phyloP scores from a whole-genome alignment of 2,113 vertebrate species.

The Oncorhynchus mykiss region DNA sequence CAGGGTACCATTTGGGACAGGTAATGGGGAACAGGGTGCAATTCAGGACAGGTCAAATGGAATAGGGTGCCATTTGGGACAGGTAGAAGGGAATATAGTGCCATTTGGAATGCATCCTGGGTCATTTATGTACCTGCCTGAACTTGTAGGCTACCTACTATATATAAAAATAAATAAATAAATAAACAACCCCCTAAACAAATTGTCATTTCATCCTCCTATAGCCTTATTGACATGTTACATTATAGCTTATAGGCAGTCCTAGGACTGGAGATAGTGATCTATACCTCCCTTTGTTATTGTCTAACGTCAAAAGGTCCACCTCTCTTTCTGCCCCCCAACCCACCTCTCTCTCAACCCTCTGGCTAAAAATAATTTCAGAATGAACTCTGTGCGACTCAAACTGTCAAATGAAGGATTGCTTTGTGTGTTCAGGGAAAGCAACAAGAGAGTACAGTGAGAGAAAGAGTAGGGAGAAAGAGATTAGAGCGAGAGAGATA shows the following conservation, averaged over 20 bases:
- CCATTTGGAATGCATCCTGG: too few species aligned
- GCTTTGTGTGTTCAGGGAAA: constrained; percentile 32
- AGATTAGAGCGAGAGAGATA: not conserved
- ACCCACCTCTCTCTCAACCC: constrained; percentile 32
- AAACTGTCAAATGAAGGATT: constrained; percentile 45
- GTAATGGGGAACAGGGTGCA: fast-evolving
- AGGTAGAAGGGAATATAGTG: too few species aligned
- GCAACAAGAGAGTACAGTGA: constrained; percentile 12
- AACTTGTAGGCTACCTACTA: not conserved
- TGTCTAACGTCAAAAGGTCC: constrained; percentile 12
- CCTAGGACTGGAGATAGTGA: constrained; percentile 5
- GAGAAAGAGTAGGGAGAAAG: constrained; percentile 11
- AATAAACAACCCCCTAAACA: not conserved
- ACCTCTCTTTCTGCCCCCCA: not conserved
- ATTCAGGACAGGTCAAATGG: too few species aligned
- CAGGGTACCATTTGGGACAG: too few species aligned
- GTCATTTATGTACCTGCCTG: not conserved
- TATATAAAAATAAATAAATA: too few species aligned
- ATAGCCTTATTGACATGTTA: too few species aligned
- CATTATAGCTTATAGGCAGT: too few species aligned
- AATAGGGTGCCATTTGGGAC: too few species aligned
- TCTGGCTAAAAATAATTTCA: constrained; percentile 68
- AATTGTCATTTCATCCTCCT: not conserved
- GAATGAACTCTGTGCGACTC: constrained; percentile 60
- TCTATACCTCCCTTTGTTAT: constrained; percentile 22